phyloP scores from a whole-genome alignment of 2,113 vertebrate species.

The Orcinus orca region DNA sequence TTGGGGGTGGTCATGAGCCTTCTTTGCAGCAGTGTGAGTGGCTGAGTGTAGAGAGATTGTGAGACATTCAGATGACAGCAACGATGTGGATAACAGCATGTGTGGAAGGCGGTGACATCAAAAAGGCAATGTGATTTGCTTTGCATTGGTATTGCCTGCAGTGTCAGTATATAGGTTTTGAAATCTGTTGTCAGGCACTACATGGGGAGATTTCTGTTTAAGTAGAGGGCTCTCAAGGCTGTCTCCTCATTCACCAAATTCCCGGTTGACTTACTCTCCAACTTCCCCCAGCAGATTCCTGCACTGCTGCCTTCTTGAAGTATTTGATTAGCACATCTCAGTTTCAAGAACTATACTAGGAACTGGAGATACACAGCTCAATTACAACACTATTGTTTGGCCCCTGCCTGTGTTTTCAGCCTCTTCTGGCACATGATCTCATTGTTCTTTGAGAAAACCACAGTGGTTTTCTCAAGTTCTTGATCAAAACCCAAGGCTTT shows the following conservation, averaged over 20 bases:
- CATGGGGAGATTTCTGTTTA: not conserved
- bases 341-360: not conserved
- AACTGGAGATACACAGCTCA: not conserved
- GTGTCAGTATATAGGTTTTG: not conserved
- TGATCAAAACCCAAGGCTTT: not conserved
- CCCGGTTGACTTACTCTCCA: not conserved
- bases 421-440: not conserved
- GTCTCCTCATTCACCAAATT: not conserved
- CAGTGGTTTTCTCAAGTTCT: not conserved
- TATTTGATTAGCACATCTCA: not conserved
- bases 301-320: not conserved
- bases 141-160: constrained; percentile 7
- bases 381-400: not conserved
- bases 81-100: not conserved
- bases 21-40: not conserved
- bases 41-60: too few species aligned
- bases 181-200: not conserved
- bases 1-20: not conserved
- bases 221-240: not conserved
- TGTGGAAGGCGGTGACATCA: not conserved
- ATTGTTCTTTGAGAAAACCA: not conserved
- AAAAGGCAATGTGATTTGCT: not conserved
- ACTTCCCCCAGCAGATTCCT: not conserved
- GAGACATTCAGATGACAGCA: not conserved
- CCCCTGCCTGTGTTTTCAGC: not conserved